phyloP scores from a whole-genome alignment of 2,113 vertebrate species.

The Labrus mixtus region DNA sequence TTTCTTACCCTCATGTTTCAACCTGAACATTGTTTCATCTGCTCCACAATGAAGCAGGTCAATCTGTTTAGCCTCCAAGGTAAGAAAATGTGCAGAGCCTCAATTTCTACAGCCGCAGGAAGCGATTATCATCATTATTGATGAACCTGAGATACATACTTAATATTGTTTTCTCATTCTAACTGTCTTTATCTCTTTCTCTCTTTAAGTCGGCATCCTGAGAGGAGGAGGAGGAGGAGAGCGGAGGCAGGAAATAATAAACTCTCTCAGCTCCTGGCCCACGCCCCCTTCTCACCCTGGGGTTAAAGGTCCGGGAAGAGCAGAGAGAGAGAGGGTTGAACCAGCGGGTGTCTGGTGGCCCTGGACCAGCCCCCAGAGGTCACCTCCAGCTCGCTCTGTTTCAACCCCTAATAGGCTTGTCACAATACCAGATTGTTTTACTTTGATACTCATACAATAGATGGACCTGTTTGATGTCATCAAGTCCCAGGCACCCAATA shows the following conservation, averaged over 20 bases:
- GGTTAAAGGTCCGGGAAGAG: constrained; percentile 86
- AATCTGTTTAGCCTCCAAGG: constrained; percentile 36
- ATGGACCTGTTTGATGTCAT: too few species aligned
- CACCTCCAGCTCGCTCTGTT: constrained; percentile 40
- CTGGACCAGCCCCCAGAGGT: constrained; percentile 63
- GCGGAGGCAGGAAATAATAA: constrained; percentile 95
- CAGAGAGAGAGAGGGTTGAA: constrained; percentile 75
- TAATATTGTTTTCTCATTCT: constrained; percentile 12
- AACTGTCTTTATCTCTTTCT: constrained; percentile 24
- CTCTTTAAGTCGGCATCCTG: constrained; percentile 29
- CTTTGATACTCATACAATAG: too few species aligned
- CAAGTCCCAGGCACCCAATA: too few species aligned
- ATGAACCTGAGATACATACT: constrained; percentile 23
- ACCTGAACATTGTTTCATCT: constrained; percentile 53
- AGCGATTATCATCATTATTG: too few species aligned
- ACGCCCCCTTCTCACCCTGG: constrained; percentile 86
- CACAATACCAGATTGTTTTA: too few species aligned
- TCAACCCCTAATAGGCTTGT: background rate
- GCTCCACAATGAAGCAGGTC: constrained; percentile 31
- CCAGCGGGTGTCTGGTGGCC: constrained; percentile 76
- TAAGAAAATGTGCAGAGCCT: background rate
- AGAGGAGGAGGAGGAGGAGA: constrained; percentile 81
- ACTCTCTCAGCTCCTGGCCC: constrained; percentile 89
- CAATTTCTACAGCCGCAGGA: too few species aligned
- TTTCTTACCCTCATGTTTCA: constrained; percentile 46